Evolutionary conservation across 2,888 invertebrate species (phyloP), one percentile per base, ranked within the genome.

Genomic region (Platerodrilus igneus): DNA sequence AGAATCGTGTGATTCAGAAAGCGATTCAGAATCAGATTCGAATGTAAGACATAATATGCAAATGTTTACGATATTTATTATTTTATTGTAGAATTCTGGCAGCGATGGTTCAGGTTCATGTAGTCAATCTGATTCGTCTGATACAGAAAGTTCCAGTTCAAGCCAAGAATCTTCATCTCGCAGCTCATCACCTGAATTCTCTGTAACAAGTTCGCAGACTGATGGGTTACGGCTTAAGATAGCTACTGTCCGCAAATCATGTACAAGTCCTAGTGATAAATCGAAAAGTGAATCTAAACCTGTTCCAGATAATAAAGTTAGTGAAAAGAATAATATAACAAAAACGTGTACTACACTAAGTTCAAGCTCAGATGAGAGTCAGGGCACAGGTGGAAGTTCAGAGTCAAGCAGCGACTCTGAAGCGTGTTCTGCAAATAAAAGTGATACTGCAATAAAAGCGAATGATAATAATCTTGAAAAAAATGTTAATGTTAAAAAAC

Each of bases 201-300:
- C 78, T 6, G 78, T 78, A 17, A 78, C 77, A 23, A 77, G 74
- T 41, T 73, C 68, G 3, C 68, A 77, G 61, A 77, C 78, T 25
- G 76, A 77, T 25, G 77, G 77, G 11, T 59, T 79, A 34, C 74
- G 78, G 45, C 68, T 79, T 31, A 79, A 77, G 53, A 78, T 78
- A 39, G 77, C 78, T 47, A 77, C 77, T 23, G 75, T 78, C 45
- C 74, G 73, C 28, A 73, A 73, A 56, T 56, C 75, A 62, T 59
- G 62, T 51, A 47, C 63, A 63, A 55, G 65, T 63, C 22, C 72
- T 64, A 52, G 36, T 8, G 48, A 50, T 39, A 50, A 45, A 38
- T 19, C 43, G 11, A n/a, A n/a, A n/a, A n/a, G n/a, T n/a, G n/a
- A n/a, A n/a, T 23, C 31, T 36, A 44, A 49, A 28, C 5, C 45